Evolutionary conservation across 2,113 vertebrate species (phyloP).

Genomic region (Podarcis muralis): DNA sequence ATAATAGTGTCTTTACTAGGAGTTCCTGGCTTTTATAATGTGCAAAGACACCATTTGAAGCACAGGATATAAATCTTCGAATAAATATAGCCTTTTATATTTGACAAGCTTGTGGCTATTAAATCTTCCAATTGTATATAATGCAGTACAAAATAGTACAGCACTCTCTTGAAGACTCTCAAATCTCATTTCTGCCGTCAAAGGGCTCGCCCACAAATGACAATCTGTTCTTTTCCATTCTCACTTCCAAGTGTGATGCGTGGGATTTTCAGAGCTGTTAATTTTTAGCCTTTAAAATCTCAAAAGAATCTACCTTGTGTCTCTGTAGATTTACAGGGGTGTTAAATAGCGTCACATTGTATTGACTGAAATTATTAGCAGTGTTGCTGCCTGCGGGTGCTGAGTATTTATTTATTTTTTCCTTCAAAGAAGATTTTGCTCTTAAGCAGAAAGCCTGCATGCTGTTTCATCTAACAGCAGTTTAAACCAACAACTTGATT

Average conservation of each 20-base stretch:
- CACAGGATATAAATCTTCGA: background rate
- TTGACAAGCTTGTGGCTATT: background rate
- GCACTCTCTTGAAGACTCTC: background rate
- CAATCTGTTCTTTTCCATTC: background rate
- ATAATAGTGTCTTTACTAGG: no score
- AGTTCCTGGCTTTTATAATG: background rate
- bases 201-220: no score
- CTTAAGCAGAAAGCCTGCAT: background rate
- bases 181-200: background rate
- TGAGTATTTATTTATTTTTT: background rate
- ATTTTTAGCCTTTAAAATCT: background rate
- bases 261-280: background rate
- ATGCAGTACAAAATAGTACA: no score
- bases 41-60: background rate
- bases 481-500: slow-evolving; percentile 31
- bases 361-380: background rate
- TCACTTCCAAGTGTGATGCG: background rate
- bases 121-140: background rate
- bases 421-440: background rate
- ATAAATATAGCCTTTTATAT: background rate
- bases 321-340: background rate
- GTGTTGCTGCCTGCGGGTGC: background rate
- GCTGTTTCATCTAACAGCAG: background rate
- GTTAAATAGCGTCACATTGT: background rate
- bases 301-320: background rate